Conservation (phyloP, 2,797 vertebrate genomes). For the Urosaurus nigricauda region DNA sequence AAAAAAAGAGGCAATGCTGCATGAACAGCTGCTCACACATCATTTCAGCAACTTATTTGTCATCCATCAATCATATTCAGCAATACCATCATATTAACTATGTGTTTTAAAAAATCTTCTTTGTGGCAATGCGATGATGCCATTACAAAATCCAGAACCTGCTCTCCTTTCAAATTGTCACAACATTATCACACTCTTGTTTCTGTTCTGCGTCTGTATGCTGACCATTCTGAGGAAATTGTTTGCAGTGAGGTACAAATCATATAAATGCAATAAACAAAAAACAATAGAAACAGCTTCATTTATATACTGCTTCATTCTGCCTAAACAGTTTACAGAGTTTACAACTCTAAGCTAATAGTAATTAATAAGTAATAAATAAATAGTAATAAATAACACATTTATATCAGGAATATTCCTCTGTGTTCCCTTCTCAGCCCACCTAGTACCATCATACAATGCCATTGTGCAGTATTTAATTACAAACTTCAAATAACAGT, state of each 20-base stretch:
- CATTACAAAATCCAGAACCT: not conserved
- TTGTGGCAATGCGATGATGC: not conserved
- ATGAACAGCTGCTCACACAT: not conserved
- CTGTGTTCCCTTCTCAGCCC: not conserved
- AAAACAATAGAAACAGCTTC: too few relatives aligned
- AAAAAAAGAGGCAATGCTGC: not conserved
- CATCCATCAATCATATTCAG: not conserved
- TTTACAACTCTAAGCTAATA: too few relatives aligned
- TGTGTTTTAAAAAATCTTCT: not conserved
- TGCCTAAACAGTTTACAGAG: too few relatives aligned
- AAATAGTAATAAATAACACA: too few relatives aligned
- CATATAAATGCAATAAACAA: not conserved
- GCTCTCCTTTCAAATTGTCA: too few relatives aligned
- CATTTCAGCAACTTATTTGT: not conserved
- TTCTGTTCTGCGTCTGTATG: not conserved
- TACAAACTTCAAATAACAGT: not conserved
- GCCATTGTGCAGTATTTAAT: not conserved
- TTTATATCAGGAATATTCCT: not conserved
- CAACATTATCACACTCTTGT: not conserved
- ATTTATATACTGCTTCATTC: too few relatives aligned
- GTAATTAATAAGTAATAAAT: too few relatives aligned
- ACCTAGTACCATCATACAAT: too few relatives aligned
- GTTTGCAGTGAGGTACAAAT: not conserved
- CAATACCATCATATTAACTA: not conserved
- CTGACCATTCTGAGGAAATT: too few relatives aligned